Percentiles rank a stretch among this genome's conserved stretches.
Conservation (phyloP, 2,888 invertebrate species). For the Sycophila texana region DNA sequence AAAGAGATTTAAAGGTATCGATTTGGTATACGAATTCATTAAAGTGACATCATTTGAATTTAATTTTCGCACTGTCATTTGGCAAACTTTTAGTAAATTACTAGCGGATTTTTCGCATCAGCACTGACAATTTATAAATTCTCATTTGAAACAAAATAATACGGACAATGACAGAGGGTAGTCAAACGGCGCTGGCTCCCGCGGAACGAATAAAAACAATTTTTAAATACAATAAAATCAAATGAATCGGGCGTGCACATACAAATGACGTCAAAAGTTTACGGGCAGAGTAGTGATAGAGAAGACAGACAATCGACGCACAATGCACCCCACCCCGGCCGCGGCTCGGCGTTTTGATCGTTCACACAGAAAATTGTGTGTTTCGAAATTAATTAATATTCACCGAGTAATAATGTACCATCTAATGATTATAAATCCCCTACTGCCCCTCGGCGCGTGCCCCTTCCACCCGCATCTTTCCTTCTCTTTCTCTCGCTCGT, state of each 20-base stretch:
- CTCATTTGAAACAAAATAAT: neutral
- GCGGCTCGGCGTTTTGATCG: constrained; percentile 69
- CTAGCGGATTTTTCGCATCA: constrained; percentile 18
- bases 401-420: constrained; percentile 71
- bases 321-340: constrained; percentile 10
- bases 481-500: neutral
- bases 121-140: constrained; percentile 3
- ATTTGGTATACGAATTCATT: constrained; percentile 1
- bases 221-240: constrained; percentile 42
- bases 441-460: constrained; percentile 26
- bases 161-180: neutral
- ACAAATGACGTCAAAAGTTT: constrained; percentile 51
- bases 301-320: constrained; percentile 41
- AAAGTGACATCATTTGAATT: constrained; percentile 22
- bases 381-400: constrained; percentile 74
- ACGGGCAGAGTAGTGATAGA: constrained; percentile 22
- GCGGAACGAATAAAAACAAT: neutral
- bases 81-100: neutral
- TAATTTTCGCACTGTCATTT: constrained; percentile 17
- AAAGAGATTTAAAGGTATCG: neutral
- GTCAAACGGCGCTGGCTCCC: neutral
- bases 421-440: constrained; percentile 67
- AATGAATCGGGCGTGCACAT: constrained; percentile 2
- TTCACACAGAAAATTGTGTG: constrained; percentile 74
- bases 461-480: constrained; percentile 15